Base-by-base conservation (phyloP, 2,888 invertebrate species). In the Deilephila porcellus region DNA sequence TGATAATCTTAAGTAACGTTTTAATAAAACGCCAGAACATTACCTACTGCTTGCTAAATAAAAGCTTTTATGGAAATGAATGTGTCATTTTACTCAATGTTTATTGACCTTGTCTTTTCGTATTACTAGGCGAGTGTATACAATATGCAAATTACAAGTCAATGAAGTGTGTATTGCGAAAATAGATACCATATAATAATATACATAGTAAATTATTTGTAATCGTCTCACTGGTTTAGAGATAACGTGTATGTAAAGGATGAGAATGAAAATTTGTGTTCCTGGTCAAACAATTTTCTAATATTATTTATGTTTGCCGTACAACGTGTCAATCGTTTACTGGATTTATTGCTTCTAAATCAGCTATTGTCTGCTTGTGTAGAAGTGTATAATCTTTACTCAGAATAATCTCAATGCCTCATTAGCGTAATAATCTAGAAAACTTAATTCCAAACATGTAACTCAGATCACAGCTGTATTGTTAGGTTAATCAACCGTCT, bases 11-110 rank as follows among this genome's bases (percentile, higher is more conserved):
- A 25, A 67, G 45, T 25, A 25, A 67, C 52, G 52, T 45, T 64
- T 64, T 64, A 45, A 45, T 64, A 37, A 11, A 67, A 67, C 52
- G 52, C 67, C 52, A 7, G 3, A 34, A 45, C 45, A 67, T 25
- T 14, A 67, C 64, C 37, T 64, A 20, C 67, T 17, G 67, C 45
- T 67, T 67, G 67, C 25, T 67, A 67, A 67, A 67, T 72, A 59
- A 67, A 72, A 72, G 72, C 72, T 64, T 37, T 72, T 63, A 72
- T 59, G 72, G 64, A 72, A 72, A 72, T 72, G 17, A 37, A 72
- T 64, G 56, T 72, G 72, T 72, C 72, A 56, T 56, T 62, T 63
- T 32, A 53, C 62, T 37, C 53, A 45, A 32, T 71, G 73, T 62
- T 63, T 73, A 70, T 63, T 63, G 73, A 73, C 56, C 70, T 70